Percentiles rank a stretch among this genome's conserved stretches.
These are phyloP conservation scores for Phataginus tricuspis DNA, from an alignment of 2,797 vertebrate genomes.

Conservation along the genomic window DNA sequence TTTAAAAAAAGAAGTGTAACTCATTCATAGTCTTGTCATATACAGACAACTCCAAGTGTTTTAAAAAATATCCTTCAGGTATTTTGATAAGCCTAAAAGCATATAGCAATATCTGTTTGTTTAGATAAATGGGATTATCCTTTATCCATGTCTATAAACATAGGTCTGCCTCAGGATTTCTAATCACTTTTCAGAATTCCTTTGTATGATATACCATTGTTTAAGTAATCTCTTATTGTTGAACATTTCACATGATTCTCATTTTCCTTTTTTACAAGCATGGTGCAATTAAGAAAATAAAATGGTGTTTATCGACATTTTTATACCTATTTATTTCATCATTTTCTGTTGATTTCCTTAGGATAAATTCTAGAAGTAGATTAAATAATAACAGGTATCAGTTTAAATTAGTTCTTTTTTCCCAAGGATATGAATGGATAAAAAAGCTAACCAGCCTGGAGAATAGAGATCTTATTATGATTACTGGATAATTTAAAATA, in stretches of 20 bases:
- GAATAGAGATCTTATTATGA: background rate
- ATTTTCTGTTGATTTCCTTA: background rate
- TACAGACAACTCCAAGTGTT: background rate
- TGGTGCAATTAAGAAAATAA: background rate
- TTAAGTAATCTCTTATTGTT: background rate
- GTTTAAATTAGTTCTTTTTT: conserved; percentile 6
- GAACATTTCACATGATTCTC: background rate
- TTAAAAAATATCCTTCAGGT: background rate
- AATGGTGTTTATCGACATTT: background rate
- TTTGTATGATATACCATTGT: background rate
- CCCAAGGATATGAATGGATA: background rate
- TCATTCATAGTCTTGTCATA: background rate
- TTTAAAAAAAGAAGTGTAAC: background rate
- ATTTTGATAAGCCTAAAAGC: background rate
- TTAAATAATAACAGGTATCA: background rate
- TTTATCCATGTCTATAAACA: background rate
- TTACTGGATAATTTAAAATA: conserved; percentile 18
- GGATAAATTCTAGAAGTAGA: conserved; percentile 19
- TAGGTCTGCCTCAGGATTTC: background rate
- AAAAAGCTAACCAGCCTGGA: background rate
- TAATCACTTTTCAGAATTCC: background rate
- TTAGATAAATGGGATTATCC: background rate
- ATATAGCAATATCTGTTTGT: background rate
- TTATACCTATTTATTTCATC: background rate
- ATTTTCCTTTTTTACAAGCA: background rate